phyloP scores from a whole-genome alignment of 2,797 vertebrate species.

The Diplodus sargus region DNA sequence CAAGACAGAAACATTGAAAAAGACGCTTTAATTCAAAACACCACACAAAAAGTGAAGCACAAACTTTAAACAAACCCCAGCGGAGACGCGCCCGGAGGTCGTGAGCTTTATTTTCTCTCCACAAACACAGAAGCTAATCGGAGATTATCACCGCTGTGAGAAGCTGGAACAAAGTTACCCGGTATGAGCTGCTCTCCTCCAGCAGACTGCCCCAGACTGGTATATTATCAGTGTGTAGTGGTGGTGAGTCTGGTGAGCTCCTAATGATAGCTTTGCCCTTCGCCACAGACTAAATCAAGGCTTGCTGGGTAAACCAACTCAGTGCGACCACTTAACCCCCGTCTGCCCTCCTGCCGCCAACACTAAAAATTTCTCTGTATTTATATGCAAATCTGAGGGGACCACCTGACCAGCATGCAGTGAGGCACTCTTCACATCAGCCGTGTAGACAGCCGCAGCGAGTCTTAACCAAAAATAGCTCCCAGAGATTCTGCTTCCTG shows the following conservation, averaged over 20 bases:
- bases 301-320: slow-evolving; percentile 79
- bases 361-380: slow-evolving; percentile 70
- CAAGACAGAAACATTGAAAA: not conserved
- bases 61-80: not conserved
- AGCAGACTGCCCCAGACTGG: slow-evolving; percentile 40
- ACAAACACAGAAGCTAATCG: not conserved
- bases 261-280: slow-evolving; percentile 81
- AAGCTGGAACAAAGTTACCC: slow-evolving; percentile 17
- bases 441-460: slow-evolving; percentile 13
- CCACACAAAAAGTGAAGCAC: not conserved
- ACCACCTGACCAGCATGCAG: slow-evolving; percentile 66
- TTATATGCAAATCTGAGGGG: slow-evolving; percentile 79
- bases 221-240: slow-evolving; percentile 57
- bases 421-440: slow-evolving; percentile 21
- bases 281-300: slow-evolving; percentile 80
- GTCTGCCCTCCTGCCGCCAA: slow-evolving; percentile 66
- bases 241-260: slow-evolving; percentile 74
- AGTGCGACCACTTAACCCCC: slow-evolving; percentile 80
- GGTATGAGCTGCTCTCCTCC: slow-evolving; percentile 11
- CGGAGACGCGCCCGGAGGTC: not conserved
- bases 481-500: slow-evolving; percentile 23
- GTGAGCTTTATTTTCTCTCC: not conserved
- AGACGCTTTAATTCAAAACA: not conserved
- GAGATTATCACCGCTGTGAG: slow-evolving; percentile 11
- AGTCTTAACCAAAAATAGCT: slow-evolving; percentile 33